Percentiles rank a stretch among this genome's conserved stretches.
phyloP scores from a whole-genome alignment of 2,797 vertebrate species.

The Sylvia borin region DNA sequence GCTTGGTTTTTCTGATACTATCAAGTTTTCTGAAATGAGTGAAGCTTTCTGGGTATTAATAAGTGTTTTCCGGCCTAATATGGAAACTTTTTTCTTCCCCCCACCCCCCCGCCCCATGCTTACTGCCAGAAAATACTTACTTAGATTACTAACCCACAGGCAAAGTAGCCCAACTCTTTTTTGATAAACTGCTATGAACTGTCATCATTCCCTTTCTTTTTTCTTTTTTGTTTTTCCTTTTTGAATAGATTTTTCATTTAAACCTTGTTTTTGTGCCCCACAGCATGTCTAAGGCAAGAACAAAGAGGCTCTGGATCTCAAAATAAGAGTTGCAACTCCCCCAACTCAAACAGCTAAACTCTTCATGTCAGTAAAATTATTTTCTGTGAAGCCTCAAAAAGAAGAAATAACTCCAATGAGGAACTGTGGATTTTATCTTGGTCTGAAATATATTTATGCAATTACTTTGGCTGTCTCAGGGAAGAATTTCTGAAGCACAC shows the following conservation, averaged over 20 bases:
- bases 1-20: neutral
- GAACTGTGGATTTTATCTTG: neutral
- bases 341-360: neutral
- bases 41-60: neutral
- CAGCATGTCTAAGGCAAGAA: neutral
- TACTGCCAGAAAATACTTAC: neutral
- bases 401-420: neutral
- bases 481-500: neutral
- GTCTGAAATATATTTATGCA: neutral
- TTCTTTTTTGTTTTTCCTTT: neutral
- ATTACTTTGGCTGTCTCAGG: neutral
- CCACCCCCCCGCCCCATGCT: fast-evolving
- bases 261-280: neutral
- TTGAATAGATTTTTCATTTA: neutral
- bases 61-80: neutral
- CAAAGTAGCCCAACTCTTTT: neutral
- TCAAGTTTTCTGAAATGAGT: neutral
- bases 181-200: neutral
- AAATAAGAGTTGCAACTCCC: neutral
- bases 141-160: neutral
- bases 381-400: neutral
- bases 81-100: neutral
- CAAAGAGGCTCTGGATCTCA: neutral
- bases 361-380: neutral
- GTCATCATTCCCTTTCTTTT: neutral